These are phyloP conservation scores for Stichodactyla mertensii DNA, from an alignment of 64 coral and sea anemone genomes.

Conservation along the genomic window DNA sequence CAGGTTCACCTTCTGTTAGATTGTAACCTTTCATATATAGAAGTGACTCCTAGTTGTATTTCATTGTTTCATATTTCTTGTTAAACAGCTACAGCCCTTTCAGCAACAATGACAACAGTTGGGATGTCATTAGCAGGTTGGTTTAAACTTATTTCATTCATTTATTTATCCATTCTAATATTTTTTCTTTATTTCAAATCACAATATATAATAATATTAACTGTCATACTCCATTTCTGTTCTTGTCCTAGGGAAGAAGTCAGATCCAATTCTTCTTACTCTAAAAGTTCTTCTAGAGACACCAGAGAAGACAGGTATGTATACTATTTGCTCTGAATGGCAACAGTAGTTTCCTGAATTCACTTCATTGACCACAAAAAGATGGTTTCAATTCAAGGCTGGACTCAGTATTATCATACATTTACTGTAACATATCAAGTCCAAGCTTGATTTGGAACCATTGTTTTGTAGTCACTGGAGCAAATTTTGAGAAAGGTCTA, in stretches of 20 bases:
- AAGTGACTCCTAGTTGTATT: no score
- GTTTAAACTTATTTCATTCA: not conserved
- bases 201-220: not conserved
- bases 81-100: constrained; percentile 15
- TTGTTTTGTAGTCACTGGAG: no score
- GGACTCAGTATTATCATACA: no score
- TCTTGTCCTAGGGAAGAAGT: constrained; percentile 26
- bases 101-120: constrained; percentile 18
- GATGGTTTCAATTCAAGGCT: no score
- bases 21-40: no score
- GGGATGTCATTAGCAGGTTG: constrained; percentile 39
- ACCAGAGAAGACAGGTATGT: constrained; percentile 39
- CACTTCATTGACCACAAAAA: no score
- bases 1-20: no score
- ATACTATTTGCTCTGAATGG: not conserved
- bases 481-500: no score
- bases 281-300: constrained; percentile 13
- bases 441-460: no score
- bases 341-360: no score
- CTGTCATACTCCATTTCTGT: not conserved
- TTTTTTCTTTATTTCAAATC: not conserved
- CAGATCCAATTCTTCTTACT: constrained; percentile 27
- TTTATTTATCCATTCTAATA: not conserved
- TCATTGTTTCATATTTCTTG: not conserved
- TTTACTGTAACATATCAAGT: no score